Evolutionary conservation across 1,140 invertebrate genomes (phyloP), one percentile per base, ranked within the genome.

Genomic region (Phocides pigmalion): DNA sequence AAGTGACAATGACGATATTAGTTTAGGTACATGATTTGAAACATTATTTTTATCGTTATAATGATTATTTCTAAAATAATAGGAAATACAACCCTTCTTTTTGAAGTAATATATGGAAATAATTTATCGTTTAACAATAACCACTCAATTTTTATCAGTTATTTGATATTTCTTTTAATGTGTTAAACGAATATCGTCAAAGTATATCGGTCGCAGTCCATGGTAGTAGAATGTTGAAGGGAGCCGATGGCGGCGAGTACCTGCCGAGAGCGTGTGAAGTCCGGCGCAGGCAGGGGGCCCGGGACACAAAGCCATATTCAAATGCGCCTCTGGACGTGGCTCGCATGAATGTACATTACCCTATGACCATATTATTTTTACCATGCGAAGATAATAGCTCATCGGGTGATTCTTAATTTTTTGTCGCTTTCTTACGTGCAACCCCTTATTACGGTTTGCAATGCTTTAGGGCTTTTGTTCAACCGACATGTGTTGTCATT

Each of bases 341-440:
- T 83, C 82, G 83, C 83, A 87, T 89, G 89, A 91, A 89, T 89
- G 81, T 89, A 72, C 84, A 82, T 81, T 82, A 84, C 88, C 84
- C 88, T 87, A 89, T 89, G 87, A 86, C 87, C 89, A 85, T 88
- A 90, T 89, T 91, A 91, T 91, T 91, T 91, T 84, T 91, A 91
- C 87, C 87, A 82, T 89, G 73, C 76, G 67, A 89, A 89, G 89
- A 91, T 91, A 91, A 91, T 89, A 78, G 85, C 81, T 81, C 80
- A 91, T 90, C 89, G 87, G 87, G 85, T 82, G 85, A 91, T 89
- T 89, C 86, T 87, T 89, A 91, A 89, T 91, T 89, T 89, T 89
- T 89, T 35, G 79, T 82, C 69, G 77, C 76, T 77, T 87, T 82
- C 83, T 88, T 86, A 76, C 58, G 68, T 59, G 61, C 72, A 70